Conservation (phyloP, 2,888 invertebrate species). For the Cerastis rubricosa region DNA sequence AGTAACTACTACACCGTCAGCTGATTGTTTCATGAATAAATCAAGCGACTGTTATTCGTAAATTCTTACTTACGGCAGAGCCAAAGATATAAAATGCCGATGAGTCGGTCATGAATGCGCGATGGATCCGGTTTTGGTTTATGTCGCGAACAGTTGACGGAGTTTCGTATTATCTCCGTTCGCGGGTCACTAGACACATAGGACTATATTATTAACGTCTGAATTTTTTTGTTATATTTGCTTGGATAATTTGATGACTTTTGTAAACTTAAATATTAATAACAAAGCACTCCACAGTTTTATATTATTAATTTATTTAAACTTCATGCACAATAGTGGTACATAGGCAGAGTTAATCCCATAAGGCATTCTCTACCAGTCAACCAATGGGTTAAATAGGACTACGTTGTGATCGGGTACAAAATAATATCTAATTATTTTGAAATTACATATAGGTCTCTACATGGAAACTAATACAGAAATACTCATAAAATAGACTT, state of each 20-base stretch:
- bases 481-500: too few species aligned
- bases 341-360: neutral
- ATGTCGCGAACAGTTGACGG: constrained; percentile 25
- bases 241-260: constrained; percentile 17
- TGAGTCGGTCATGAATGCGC: constrained; percentile 32
- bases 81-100: constrained; percentile 40
- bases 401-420: too few species aligned
- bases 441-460: too few species aligned
- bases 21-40: constrained; percentile 13
- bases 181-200: constrained; percentile 31
- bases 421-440: too few species aligned
- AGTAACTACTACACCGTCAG: neutral
- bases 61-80: constrained; percentile 4
- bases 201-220: constrained; percentile 15
- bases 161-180: constrained; percentile 27
- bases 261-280: neutral
- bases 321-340: neutral
- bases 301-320: neutral
- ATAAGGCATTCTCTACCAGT: neutral
- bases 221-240: constrained; percentile 8
- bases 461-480: too few species aligned
- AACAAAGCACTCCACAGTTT: neutral
- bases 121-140: constrained; percentile 29
- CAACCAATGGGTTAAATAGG: too few species aligned
- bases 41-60: constrained; percentile 1